These are phyloP conservation scores for Aphrophora alni DNA, from an alignment of 2,888 invertebrate genomes.

Conservation along the genomic window DNA sequence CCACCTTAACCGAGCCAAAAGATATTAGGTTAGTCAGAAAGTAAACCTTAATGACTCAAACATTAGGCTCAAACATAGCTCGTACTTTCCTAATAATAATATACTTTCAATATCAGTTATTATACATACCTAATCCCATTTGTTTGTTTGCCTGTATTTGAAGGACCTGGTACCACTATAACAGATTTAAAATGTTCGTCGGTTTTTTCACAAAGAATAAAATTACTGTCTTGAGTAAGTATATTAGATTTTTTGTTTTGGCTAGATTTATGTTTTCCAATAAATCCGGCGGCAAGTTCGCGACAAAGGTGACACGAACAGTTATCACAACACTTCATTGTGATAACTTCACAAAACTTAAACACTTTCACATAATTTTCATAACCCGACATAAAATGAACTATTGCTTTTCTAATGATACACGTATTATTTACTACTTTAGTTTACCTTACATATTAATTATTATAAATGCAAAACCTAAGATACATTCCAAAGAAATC, in stretches of 20 bases:
- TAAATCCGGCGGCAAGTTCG: slow-evolving; percentile 60
- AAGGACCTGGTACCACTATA: slow-evolving; percentile 47
- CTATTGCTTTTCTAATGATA: too few species aligned
- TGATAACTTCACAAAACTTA: neutral
- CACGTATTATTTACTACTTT: too few species aligned
- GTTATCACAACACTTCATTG: slow-evolving; percentile 73
- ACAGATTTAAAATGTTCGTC: slow-evolving; percentile 46
- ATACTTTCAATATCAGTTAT: too few species aligned
- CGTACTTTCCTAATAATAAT: too few species aligned
- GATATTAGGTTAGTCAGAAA: too few species aligned
- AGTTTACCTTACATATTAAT: too few species aligned
- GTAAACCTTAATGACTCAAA: too few species aligned
- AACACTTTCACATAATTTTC: neutral
- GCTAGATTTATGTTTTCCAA: slow-evolving; percentile 23
- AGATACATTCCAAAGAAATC: too few species aligned
- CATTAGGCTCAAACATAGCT: too few species aligned
- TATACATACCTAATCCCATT: neutral
- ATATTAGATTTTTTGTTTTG: slow-evolving; percentile 24
- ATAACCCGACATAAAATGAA: too few species aligned
- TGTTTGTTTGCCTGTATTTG: slow-evolving; percentile 7
- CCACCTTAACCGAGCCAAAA: too few species aligned
- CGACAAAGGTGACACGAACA: slow-evolving; percentile 79
- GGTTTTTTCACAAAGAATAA: slow-evolving; percentile 44
- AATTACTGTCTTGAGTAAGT: slow-evolving; percentile 37
- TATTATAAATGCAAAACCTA: too few species aligned